Conservation (phyloP, 2,113 vertebrate genomes). For the Cephalopholis sonnerati region DNA sequence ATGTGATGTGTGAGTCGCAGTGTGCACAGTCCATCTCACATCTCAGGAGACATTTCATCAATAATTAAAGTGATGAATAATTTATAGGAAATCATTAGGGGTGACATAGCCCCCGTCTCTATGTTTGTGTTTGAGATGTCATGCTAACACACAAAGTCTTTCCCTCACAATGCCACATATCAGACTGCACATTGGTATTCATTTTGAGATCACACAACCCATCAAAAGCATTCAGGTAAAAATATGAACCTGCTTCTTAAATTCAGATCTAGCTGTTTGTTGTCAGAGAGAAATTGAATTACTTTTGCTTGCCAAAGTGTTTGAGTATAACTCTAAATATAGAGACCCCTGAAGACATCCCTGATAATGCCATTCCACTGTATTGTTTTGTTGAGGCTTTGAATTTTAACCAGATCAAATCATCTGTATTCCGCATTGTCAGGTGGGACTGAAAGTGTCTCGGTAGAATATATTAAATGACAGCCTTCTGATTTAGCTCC, state of each 20-base stretch:
- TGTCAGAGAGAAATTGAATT: neutral
- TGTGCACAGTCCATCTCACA: neutral
- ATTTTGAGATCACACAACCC: neutral
- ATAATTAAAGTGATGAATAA: neutral
- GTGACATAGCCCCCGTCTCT: neutral
- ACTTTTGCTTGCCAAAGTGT: neutral
- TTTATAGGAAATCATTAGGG: neutral
- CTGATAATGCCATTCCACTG: neutral
- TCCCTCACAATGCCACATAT: neutral
- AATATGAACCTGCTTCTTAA: neutral
- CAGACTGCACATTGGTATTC: neutral
- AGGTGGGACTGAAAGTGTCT: neutral
- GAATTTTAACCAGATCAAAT: conserved; percentile 21
- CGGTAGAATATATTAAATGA: conserved; percentile 1
- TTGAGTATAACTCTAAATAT: conserved; percentile 5
- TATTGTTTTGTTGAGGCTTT: conserved; percentile 16
- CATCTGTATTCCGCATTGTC: conserved; percentile 7
- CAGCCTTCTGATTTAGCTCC: neutral
- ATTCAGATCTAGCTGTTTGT: neutral
- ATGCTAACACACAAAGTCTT: neutral
- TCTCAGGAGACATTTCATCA: neutral
- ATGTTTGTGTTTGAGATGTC: neutral
- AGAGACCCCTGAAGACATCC: neutral
- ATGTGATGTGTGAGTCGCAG: neutral
- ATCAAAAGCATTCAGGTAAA: neutral